Conservation (phyloP, 2,888 invertebrate genomes). For the Cheilosia scutellata region DNA sequence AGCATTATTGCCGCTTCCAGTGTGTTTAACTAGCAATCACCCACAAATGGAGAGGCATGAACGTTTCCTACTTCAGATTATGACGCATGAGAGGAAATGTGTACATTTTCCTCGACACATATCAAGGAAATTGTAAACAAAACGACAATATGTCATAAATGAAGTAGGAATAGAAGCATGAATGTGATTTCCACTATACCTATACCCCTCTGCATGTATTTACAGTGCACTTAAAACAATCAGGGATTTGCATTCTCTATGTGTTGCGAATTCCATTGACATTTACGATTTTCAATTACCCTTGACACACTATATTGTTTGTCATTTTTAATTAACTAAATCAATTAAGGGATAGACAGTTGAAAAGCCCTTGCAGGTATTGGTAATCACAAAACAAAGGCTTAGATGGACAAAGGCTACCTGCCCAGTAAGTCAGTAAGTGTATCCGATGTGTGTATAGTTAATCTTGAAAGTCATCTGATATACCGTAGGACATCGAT, state of each 20-base stretch:
- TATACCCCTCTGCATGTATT: background rate
- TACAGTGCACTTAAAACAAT: constrained; percentile 3
- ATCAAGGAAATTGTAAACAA: constrained; percentile 9
- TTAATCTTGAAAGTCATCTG: too few species aligned
- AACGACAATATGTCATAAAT: constrained; percentile 17
- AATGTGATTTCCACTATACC: constrained; percentile 1
- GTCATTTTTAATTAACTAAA: background rate
- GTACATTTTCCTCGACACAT: constrained; percentile 6
- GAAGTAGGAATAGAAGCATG: background rate
- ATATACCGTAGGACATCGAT: background rate
- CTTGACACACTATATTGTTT: background rate
- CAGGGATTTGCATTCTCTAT: background rate
- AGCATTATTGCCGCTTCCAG: background rate
- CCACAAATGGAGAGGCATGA: background rate
- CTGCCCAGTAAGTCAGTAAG: too few species aligned
- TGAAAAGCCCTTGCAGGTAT: background rate
- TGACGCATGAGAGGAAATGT: constrained; percentile 1
- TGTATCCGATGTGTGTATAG: too few species aligned
- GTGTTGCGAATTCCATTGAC: background rate
- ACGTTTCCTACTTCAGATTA: constrained; percentile 8
- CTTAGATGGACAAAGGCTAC: too few species aligned
- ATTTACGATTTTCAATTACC: background rate
- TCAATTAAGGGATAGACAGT: background rate
- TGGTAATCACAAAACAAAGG: background rate
- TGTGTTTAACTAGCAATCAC: constrained; percentile 18